Evolutionary conservation across 1,140 invertebrate species (phyloP).

Genomic region (Pogonomyrmex californicus): DNA sequence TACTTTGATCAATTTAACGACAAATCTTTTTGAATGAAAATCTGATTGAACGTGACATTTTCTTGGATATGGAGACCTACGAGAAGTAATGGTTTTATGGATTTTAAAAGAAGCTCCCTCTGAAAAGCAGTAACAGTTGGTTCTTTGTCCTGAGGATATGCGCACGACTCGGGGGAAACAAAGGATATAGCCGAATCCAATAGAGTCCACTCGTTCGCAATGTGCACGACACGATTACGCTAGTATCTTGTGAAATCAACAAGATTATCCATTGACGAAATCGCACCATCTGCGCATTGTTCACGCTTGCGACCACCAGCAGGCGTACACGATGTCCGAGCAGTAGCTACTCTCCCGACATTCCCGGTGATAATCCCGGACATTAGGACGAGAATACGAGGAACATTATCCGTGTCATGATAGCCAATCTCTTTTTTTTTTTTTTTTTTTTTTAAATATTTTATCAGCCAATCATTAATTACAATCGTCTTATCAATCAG

Average conservation of each 20-base stretch:
- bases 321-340: conserved; percentile 1
- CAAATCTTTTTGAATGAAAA: neutral
- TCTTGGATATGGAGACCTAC: neutral
- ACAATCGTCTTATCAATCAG: neutral
- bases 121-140: conserved; percentile 72
- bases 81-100: conserved; percentile 8
- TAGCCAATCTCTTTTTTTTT: too few relatives aligned
- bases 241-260: conserved; percentile 75
- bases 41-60: neutral
- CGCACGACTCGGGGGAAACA: conserved; percentile 65
- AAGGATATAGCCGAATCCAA: conserved; percentile 70
- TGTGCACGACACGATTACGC: conserved; percentile 49
- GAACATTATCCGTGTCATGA: neutral
- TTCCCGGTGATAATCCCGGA: conserved; percentile 17
- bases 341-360: neutral
- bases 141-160: conserved; percentile 68
- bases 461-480: conserved; percentile 6
- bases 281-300: conserved; percentile 69
- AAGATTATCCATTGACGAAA: conserved; percentile 73
- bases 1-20: neutral
- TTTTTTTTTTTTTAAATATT: neutral
- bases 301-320: conserved; percentile 31
- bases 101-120: conserved; percentile 21
- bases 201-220: conserved; percentile 68
- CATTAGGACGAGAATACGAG: conserved; percentile 18